Evolutionary conservation across 2,888 invertebrate genomes (phyloP).

Genomic region (Esperia sulphurella): DNA sequence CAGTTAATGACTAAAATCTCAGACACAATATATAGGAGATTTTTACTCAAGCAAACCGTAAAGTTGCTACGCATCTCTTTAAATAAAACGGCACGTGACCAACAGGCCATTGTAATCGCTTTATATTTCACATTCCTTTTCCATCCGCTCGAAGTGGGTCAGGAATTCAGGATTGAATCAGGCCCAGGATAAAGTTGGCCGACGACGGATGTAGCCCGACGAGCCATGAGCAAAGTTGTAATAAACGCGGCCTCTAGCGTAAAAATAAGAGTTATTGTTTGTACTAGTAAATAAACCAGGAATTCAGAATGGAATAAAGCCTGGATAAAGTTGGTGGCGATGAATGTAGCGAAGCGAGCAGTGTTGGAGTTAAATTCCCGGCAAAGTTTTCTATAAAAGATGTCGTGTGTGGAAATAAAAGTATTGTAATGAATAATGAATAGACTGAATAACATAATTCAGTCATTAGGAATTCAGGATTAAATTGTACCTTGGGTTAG

Average conservation of each 20-base stretch:
- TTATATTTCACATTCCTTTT: constrained; percentile 12
- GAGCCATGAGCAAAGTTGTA: constrained; percentile 2
- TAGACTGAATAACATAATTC: not conserved
- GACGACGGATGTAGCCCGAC: constrained; percentile 6
- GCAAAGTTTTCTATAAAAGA: not conserved
- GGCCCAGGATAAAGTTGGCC: constrained; percentile 8
- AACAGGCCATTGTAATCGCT: constrained; percentile 14
- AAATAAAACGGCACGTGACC: constrained; percentile 17
- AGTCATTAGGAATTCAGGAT: too few relatives aligned
- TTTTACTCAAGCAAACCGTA: not conserved
- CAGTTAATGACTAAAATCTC: too few relatives aligned
- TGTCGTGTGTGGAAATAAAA: not conserved
- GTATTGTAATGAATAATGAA: not conserved
- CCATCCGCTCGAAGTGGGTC: constrained; percentile 9
- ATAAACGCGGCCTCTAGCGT: not conserved
- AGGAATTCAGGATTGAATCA: constrained; percentile 14
- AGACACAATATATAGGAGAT: too few relatives aligned
- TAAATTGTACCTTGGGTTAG: too few relatives aligned
- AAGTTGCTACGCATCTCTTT: constrained; percentile 4
- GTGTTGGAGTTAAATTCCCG: not conserved
- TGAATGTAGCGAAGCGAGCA: not conserved
- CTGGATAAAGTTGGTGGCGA: not conserved
- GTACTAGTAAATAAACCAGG: not conserved
- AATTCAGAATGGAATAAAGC: constrained; percentile 28
- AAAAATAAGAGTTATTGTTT: constrained; percentile 1